A percentile compares a stretch with the other conserved stretches of the same genome.
These are phyloP conservation scores for Bombyx mori DNA, from an alignment of 1,140 invertebrate species.

Conservation along the genomic window DNA sequence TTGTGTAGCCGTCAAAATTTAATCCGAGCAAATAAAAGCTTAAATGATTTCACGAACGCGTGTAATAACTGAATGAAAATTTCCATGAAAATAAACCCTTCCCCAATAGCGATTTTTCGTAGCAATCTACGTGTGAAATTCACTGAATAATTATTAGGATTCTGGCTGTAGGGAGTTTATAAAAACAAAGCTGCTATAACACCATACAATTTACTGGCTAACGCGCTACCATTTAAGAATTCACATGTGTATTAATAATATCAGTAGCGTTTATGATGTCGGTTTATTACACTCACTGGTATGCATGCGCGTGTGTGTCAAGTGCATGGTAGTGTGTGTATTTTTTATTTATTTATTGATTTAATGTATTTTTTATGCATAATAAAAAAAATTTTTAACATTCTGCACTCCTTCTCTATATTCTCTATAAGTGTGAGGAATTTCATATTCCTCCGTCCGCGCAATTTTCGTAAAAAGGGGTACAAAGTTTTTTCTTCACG, in stretches of 20 bases:
- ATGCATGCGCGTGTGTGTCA: no score
- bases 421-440: no score
- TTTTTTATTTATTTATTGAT: no score
- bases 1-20: background rate
- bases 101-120: background rate
- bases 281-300: no score
- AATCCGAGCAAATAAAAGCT: slow-evolving; percentile 8
- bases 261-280: no score
- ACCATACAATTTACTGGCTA: background rate
- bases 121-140: slow-evolving; percentile 1
- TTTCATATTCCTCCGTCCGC: no score
- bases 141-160: background rate
- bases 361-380: no score
- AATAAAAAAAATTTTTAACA: no score
- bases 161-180: background rate
- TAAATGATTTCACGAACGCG: slow-evolving; percentile 1
- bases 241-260: background rate
- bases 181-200: background rate
- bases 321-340: no score
- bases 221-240: background rate
- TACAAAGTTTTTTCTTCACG: no score
- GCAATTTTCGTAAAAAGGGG: no score
- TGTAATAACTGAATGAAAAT: slow-evolving; percentile 4
- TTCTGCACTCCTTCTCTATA: no score
- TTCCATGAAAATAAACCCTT: slow-evolving; percentile 3